phyloP scores from a whole-genome alignment of 2,888 invertebrate genomes.

The Protonemura montana region DNA sequence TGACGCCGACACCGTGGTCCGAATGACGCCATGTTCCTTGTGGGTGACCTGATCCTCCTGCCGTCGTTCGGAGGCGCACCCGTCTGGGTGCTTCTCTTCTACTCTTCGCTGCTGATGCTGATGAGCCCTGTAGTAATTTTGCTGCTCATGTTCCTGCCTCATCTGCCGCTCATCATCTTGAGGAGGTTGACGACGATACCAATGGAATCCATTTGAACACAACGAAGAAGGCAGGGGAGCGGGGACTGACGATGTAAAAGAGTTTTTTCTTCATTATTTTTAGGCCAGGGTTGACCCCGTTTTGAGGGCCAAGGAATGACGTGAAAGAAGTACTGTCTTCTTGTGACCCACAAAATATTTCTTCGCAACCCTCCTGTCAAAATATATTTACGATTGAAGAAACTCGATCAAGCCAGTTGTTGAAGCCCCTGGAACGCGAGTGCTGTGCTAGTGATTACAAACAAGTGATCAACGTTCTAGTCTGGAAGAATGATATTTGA shows the following conservation, averaged over 20 bases:
- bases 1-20: not conserved
- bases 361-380: too few species aligned
- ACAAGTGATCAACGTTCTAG: not conserved
- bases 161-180: conserved; percentile 72
- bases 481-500: not conserved
- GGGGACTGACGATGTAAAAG: not conserved
- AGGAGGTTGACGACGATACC: conserved; percentile 72
- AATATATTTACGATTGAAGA: too few species aligned
- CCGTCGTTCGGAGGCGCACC: conserved; percentile 29
- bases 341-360: too few species aligned
- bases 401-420: too few species aligned
- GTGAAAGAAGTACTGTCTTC: too few species aligned
- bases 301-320: too few species aligned
- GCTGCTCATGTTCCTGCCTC: conserved; percentile 72
- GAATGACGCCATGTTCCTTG: not conserved
- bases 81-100: conserved; percentile 64
- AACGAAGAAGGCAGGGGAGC: not conserved
- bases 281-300: too few species aligned
- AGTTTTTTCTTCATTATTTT: too few species aligned
- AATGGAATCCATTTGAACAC: conserved; percentile 68
- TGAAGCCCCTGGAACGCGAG: not conserved
- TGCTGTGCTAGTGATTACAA: not conserved
- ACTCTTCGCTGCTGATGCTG: conserved; percentile 69
- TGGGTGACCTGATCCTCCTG: conserved; percentile 19
- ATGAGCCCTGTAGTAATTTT: conserved; percentile 74